phyloP scores from a whole-genome alignment of 2,797 vertebrate genomes.

The Megalops cyprinoides region DNA sequence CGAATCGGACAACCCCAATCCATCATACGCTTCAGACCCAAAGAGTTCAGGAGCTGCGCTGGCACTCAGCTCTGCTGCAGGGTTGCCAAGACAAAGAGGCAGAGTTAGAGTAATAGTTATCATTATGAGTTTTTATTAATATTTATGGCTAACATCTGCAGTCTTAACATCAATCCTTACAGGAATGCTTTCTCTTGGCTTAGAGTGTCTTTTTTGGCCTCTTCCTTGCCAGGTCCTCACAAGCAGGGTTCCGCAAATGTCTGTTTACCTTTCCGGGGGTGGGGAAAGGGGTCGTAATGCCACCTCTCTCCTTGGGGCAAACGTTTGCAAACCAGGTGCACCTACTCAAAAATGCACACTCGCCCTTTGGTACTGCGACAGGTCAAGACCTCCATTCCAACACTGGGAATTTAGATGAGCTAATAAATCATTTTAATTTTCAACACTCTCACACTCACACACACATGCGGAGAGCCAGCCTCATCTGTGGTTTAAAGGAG shows the following conservation, averaged over 20 bases:
- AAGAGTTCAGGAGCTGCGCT: slow-evolving; percentile 62
- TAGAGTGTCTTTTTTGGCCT: not conserved
- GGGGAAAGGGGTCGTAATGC: not conserved
- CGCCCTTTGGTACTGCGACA: slow-evolving; percentile 3
- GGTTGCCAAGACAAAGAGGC: slow-evolving; percentile 59
- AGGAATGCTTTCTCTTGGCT: not conserved
- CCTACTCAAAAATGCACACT: not conserved
- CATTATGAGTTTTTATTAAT: slow-evolving; percentile 68
- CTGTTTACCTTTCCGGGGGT: slow-evolving; percentile 12
- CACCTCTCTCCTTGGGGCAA: not conserved
- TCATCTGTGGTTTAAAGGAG: not conserved
- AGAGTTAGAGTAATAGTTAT: slow-evolving; percentile 61
- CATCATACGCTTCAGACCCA: slow-evolving; percentile 60
- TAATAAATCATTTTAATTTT: slow-evolving; percentile 19
- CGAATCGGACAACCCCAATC: slow-evolving; percentile 64
- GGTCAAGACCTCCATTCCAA: not conserved
- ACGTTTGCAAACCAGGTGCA: slow-evolving; percentile 11
- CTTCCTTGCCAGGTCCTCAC: not conserved
- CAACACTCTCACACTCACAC: not conserved
- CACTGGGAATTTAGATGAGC: not conserved
- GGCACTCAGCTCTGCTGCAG: slow-evolving; percentile 52
- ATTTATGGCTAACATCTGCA: slow-evolving; percentile 71
- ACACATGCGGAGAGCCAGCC: not conserved
- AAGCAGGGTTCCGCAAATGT: not conserved
- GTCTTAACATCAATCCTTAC: slow-evolving; percentile 40